Conservation (phyloP, 2,113 vertebrate genomes). For the Setophaga coronata region DNA sequence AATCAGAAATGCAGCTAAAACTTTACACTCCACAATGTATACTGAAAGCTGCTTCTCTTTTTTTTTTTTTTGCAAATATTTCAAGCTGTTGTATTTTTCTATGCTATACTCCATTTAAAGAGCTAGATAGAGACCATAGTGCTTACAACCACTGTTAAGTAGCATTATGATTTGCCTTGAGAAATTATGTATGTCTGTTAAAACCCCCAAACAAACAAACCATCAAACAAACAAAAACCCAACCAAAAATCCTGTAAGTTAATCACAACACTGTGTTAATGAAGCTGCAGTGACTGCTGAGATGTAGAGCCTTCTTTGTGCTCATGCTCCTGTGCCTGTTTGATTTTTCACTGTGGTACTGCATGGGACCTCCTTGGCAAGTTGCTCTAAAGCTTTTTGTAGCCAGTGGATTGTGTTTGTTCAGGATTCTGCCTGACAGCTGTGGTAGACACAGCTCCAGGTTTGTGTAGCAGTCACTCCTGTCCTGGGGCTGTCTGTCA, state of each 20-base stretch:
- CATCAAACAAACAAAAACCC: not conserved
- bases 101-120: not conserved
- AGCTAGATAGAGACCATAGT: not conserved
- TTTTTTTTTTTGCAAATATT: not conserved
- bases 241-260: accelerated
- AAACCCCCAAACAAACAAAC: not conserved
- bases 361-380: not conserved
- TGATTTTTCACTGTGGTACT: not conserved
- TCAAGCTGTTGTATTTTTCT: not conserved
- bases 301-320: not conserved
- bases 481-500: not conserved
- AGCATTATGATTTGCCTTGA: not conserved
- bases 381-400: not conserved
- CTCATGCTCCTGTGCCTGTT: not conserved
- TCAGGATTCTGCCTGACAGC: not conserved
- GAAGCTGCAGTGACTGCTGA: not conserved
- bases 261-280: not conserved
- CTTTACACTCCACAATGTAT: not conserved
- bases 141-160: not conserved
- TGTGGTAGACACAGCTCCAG: not conserved
- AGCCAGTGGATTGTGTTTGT: not conserved
- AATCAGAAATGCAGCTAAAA: not conserved
- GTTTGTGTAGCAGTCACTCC: not conserved
- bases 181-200: not conserved
- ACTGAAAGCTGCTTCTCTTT: not conserved